A percentile compares a stretch with the other conserved stretches of the same genome.
These are phyloP conservation scores for Netelia inedita DNA, from an alignment of 2,888 invertebrate genomes.

Conservation along the genomic window DNA sequence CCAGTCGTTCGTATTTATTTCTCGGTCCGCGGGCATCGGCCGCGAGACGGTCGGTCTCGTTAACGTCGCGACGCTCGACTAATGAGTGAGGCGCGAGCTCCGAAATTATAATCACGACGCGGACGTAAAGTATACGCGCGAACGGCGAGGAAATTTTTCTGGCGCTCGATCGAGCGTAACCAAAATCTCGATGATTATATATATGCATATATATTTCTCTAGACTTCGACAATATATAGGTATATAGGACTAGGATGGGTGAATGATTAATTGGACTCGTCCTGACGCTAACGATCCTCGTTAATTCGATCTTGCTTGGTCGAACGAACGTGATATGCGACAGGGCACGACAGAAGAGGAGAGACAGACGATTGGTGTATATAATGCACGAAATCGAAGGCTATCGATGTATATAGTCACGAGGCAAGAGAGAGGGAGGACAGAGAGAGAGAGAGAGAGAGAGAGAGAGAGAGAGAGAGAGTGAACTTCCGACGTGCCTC, in stretches of 20 bases:
- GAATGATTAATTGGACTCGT: conserved; percentile 73
- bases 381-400: conserved; percentile 37
- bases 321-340: conserved; percentile 44
- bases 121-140: conserved; percentile 64
- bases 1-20: neutral
- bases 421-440: conserved; percentile 3
- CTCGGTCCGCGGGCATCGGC: conserved; percentile 1
- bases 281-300: conserved; percentile 69
- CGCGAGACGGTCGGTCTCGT: conserved; percentile 51
- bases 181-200: conserved; percentile 7
- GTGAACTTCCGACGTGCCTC: conserved; percentile 19
- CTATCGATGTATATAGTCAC: conserved; percentile 51
- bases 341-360: conserved; percentile 38
- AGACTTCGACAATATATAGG: neutral
- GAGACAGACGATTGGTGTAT: conserved; percentile 27
- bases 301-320: conserved; percentile 61
- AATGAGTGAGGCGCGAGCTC: conserved; percentile 75
- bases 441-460: conserved; percentile 13
- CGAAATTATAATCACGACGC: conserved; percentile 72
- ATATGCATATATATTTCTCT: conserved; percentile 38
- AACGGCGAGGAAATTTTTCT: conserved; percentile 23
- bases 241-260: neutral
- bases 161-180: conserved; percentile 39
- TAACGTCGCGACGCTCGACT: conserved; percentile 61
- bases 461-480: conserved; percentile 16